Base-by-base conservation (phyloP, 53 echinoderm and acorn worm species). In the Echinarachnius parma region DNA sequence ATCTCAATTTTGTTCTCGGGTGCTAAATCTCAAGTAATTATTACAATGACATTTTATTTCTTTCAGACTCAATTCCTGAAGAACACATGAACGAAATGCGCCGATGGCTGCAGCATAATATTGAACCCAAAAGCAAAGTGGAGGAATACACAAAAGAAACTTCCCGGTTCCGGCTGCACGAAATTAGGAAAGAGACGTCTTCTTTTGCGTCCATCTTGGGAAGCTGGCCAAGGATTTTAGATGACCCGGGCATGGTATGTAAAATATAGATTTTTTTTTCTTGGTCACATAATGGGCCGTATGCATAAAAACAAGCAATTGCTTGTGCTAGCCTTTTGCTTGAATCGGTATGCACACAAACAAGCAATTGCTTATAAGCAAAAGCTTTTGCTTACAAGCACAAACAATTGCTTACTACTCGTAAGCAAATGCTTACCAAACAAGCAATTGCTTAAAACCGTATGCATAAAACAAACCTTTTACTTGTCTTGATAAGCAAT, bases 221-320 rank as follows among this genome's bases (percentile, higher is more conserved):
- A 39, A 63, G 15, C 46, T 77, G 78, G 78, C 78, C 78, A 8
- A 32, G 78, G 61, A 61, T 62, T 13, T 63, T 77, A 47, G 62
- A 77, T 62, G 61, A 39, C 42, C 77, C 77, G 28, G 77, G 77
- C 59, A 77, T 77, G 77, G 77, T 77, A 77, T 50, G 62, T 77
- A 32, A 18, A 42, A 67, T 23, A 47, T n/a, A 48, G 29, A 35
- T 72, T 19, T 55, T 72, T 53, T 53, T 72, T 28, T 72, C 9
- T n/a, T n/a, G n/a, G n/a, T n/a, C n/a, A n/a, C n/a, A n/a, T n/a
- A n/a, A n/a, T n/a, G n/a, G n/a, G n/a, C n/a, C n/a, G n/a, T n/a
- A n/a, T n/a, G n/a, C n/a, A n/a, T n/a, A n/a, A n/a, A n/a, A n/a
- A n/a, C n/a, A n/a, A n/a, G n/a, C n/a, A n/a, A n/a, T n/a, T n/a